Conservation (phyloP, 2,888 invertebrate genomes). For the Epirrita christyi region DNA sequence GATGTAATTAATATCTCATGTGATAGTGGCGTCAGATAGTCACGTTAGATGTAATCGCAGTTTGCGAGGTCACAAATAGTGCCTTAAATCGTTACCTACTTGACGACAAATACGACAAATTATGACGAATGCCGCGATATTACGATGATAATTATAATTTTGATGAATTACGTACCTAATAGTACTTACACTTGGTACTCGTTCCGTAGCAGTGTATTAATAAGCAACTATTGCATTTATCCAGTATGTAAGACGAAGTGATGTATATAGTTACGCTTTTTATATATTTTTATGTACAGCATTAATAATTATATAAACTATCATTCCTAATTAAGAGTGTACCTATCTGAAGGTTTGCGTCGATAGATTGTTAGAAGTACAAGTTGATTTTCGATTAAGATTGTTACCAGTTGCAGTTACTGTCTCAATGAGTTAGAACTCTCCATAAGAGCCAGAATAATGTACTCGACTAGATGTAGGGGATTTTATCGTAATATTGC, state of each 20-base stretch:
- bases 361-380: slow-evolving; percentile 49
- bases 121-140: slow-evolving; percentile 48
- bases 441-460: slow-evolving; percentile 30
- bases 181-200: slow-evolving; percentile 68
- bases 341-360: slow-evolving; percentile 42
- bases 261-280: slow-evolving; percentile 79
- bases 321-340: slow-evolving; percentile 70
- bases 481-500: slow-evolving; percentile 48
- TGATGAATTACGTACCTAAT: slow-evolving; percentile 58
- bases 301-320: slow-evolving; percentile 62
- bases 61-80: slow-evolving; percentile 55
- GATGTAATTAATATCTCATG: slow-evolving; percentile 78
- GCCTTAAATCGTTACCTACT: slow-evolving; percentile 70
- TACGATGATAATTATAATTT: slow-evolving; percentile 56
- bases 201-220: slow-evolving; percentile 55
- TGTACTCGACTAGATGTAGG: slow-evolving; percentile 21
- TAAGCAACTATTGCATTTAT: slow-evolving; percentile 76
- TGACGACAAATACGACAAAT: slow-evolving; percentile 50
- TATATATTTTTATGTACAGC: slow-evolving; percentile 75
- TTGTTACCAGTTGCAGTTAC: slow-evolving; percentile 82
- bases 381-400: slow-evolving; percentile 63
- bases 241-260: slow-evolving; percentile 73
- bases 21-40: slow-evolving; percentile 80
- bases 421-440: slow-evolving; percentile 53
- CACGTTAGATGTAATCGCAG: slow-evolving; percentile 76